Evolutionary conservation across 2,797 vertebrate species (phyloP), one percentile per base, ranked within the genome.

Genomic region (Tauraco hartlaubi): DNA sequence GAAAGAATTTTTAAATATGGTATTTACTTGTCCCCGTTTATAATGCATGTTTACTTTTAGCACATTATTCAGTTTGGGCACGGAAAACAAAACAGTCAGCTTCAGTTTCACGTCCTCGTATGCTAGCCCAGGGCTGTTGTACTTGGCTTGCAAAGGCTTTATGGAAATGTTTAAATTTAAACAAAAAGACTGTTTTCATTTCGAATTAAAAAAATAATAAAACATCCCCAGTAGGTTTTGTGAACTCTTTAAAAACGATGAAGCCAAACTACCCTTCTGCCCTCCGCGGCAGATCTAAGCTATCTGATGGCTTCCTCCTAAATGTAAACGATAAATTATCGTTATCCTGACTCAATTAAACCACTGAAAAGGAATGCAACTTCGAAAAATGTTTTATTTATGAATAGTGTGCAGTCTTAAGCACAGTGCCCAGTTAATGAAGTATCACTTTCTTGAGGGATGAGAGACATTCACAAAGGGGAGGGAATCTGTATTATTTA

Each of bases 11-110:
- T 78, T 67, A 63, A 68, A 75, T 88, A 58, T 80, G 76, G 79
- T 88, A 88, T 96, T 94, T 91, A 59, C 73, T 94, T 26, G 73
- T 95, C 76, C 79, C 62, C 85, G 84, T 95, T 96, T 96, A 72
- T 73, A 92, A 95, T 15, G 76, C 89, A 10, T 94, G 89, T 96
- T 97, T 96, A 88, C 96, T 96, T 97, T 95, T 90, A 94, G 92
- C 91, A 96, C 92, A 78, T 97, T 96, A 94, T 94, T 96, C 90
- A 92, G 91, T 67, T 94, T 95, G 94, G 91, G 88, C 87, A 43
- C 11, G 76, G 87, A 90, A 97, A 97, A 94, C 94, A 96, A 96
- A 96, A 92, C 95, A 96, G 74, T 90, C 94, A 72, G 90, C 92
- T 96, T 91, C 87, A 88, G 92, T 84, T 95, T 92, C 66, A 55